phyloP scores from a whole-genome alignment of 1,140 invertebrate species.

The Rhyacophila brunnea region DNA sequence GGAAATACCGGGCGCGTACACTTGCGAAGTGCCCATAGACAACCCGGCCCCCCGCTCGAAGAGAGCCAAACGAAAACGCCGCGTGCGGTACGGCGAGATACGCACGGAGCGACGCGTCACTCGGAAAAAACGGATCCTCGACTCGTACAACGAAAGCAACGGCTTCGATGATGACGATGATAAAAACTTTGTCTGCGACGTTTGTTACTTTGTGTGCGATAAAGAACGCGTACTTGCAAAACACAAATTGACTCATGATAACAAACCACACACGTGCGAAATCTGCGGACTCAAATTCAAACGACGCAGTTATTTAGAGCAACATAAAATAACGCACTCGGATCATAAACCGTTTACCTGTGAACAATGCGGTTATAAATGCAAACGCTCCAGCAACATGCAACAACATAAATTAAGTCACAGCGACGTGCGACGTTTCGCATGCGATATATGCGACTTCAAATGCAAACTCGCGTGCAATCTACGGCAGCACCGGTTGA shows the following conservation, averaged over 20 bases:
- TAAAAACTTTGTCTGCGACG: too few relatives aligned
- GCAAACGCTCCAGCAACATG: conserved; percentile 11
- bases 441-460: conserved; percentile 16
- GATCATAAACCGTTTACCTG: conserved; percentile 48
- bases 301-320: conserved; percentile 48
- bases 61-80: too few relatives aligned
- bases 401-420: conserved; percentile 11
- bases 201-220: too few relatives aligned
- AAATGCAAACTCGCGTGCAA: conserved; percentile 8
- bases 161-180: too few relatives aligned
- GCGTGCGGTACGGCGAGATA: too few relatives aligned
- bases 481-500: conserved; percentile 10
- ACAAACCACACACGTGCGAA: conserved; percentile 12
- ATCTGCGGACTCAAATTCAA: conserved; percentile 50
- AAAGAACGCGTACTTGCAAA: conserved; percentile 1
- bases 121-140: too few relatives aligned
- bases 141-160: too few relatives aligned
- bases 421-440: conserved; percentile 8
- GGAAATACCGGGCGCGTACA: too few relatives aligned
- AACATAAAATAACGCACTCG: conserved; percentile 52
- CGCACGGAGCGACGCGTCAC: too few relatives aligned
- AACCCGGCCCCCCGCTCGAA: too few relatives aligned
- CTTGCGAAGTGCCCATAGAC: too few relatives aligned
- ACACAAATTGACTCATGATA: conserved; percentile 26
- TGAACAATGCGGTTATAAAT: conserved; percentile 10